Percentiles rank a stretch among this genome's conserved stretches.
Conservation (phyloP, 2,888 invertebrate genomes). For the Deilephila porcellus region DNA sequence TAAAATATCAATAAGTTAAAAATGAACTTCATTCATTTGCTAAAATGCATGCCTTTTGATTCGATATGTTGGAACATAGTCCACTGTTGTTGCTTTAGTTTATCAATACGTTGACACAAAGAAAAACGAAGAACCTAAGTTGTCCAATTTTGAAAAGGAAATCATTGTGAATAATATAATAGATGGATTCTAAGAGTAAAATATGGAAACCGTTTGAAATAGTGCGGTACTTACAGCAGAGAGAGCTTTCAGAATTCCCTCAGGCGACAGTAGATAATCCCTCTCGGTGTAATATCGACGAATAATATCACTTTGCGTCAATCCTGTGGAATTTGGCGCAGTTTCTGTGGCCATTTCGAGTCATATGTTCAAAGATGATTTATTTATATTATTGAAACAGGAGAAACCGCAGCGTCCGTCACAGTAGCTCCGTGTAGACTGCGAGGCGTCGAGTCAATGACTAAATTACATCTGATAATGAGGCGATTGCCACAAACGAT, state of each 20-base stretch:
- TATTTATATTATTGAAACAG: background rate
- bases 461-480: constrained; percentile 5
- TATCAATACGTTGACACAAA: background rate
- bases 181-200: too few species aligned
- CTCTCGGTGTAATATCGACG: constrained; percentile 58
- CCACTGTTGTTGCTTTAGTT: too few species aligned
- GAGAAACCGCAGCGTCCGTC: background rate
- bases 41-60: too few species aligned
- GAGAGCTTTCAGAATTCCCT: constrained; percentile 61
- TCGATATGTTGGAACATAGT: too few species aligned
- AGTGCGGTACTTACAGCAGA: constrained; percentile 52
- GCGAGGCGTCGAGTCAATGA: background rate
- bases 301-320: constrained; percentile 37
- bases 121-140: background rate
- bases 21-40: too few species aligned
- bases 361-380: background rate
- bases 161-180: too few species aligned
- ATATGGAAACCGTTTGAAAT: background rate
- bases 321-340: background rate
- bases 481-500: constrained; percentile 15
- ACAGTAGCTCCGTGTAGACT: background rate
- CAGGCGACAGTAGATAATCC: constrained; percentile 56
- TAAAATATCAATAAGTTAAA: too few species aligned
- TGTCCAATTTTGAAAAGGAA: background rate
- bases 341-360: background rate